Base-by-base conservation (phyloP, 1,140 invertebrate genomes). In the Drosophila funebris region DNA sequence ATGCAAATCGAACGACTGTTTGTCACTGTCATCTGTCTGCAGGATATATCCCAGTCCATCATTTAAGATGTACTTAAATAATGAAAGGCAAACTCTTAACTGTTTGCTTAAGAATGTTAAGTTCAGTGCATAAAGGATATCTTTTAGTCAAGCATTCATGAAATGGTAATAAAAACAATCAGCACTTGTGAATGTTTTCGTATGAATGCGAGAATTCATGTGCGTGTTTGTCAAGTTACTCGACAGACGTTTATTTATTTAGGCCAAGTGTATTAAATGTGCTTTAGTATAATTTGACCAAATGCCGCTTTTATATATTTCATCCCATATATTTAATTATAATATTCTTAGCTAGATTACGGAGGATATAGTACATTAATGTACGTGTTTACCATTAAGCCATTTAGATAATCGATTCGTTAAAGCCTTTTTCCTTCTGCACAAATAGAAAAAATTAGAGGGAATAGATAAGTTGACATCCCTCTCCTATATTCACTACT, bases 171-270 rank as follows among this genome's bases (percentile, higher is more conserved):
- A 31, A 41, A 62, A 67, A 14, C 18, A 53, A 56, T 70, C 13
- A 0, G 54, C n/a, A n/a, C n/a, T n/a, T n/a, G n/a, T n/a, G n/a
- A n/a, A n/a, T n/a, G n/a, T 33, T 18, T 41, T 31, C 39, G 37
- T 11, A 16, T 62, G 18, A 41, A 50, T 44, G 43, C 24, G 44
- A 5, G 33, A 1, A 29, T 24, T 33, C 50, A 43, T 46, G 31
- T 62, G 64, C 16, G 33, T 6, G 27, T 50, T 11, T 22, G 36
- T 52, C 22, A 29, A 48, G 44, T 8, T 13, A n/a, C 22, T 48
- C 5, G 52, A 27, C 31, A 27, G 43, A 52, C 72, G 76, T 41
- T 67, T 75, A 85, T 80, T 76, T 63, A 76, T 85, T 84, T 73
- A 16, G 64, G 54, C 27, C 43, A 60, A 70, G 50, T 67, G 73